Evolutionary conservation across 1,140 invertebrate genomes (phyloP).

Genomic region (Octopus sinensis): DNA sequence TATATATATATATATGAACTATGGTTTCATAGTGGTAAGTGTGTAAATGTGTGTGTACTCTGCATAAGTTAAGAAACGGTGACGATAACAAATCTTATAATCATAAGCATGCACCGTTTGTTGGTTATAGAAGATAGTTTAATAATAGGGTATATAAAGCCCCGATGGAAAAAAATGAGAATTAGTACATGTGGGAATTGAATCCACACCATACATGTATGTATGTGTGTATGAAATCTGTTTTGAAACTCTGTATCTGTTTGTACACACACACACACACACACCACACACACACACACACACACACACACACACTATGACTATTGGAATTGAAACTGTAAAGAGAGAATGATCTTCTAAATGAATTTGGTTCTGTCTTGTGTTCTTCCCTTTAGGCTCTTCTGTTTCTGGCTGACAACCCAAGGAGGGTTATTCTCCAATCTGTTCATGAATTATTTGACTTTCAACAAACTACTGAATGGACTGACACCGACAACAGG

Average conservation of each 20-base stretch:
- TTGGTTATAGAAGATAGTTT: neutral
- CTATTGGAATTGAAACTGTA: too few relatives aligned
- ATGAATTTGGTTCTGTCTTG: too few relatives aligned
- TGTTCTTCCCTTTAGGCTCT: too few relatives aligned
- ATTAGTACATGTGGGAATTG: too few relatives aligned
- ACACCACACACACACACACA: too few relatives aligned
- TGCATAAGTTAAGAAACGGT: neutral
- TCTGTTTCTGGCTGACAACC: slow-evolving; percentile 30
- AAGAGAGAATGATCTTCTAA: too few relatives aligned
- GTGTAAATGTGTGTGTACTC: neutral
- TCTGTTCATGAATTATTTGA: slow-evolving; percentile 53
- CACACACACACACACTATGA: too few relatives aligned
- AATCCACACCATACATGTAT: too few relatives aligned
- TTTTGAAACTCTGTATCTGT: too few relatives aligned
- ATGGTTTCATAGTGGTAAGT: neutral
- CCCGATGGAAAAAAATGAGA: too few relatives aligned
- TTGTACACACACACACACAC: too few relatives aligned
- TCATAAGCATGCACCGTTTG: neutral
- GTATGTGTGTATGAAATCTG: too few relatives aligned
- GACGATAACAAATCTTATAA: neutral
- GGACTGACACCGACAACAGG: slow-evolving; percentile 29
- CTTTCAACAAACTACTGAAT: slow-evolving; percentile 38
- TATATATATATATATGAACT: neutral
- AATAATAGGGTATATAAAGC: neutral
- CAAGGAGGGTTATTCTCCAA: slow-evolving; percentile 42